Percentiles rank a stretch among this genome's conserved stretches.
These are phyloP conservation scores for Propithecus perrieri DNA, from an alignment of 2,797 vertebrate genomes.

Conservation along the genomic window DNA sequence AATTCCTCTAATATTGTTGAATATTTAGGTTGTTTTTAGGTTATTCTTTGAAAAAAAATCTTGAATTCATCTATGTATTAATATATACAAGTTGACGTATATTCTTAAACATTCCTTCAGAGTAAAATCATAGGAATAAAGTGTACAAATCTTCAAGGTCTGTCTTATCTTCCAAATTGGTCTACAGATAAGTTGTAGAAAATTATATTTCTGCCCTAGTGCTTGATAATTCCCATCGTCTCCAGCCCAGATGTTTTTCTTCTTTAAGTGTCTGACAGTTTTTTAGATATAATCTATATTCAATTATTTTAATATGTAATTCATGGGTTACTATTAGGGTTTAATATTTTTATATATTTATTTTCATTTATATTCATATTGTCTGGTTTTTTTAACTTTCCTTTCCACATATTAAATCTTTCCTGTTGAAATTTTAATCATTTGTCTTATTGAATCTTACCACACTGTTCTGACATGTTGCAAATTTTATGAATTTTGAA, in stretches of 20 bases:
- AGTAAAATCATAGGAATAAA: neutral
- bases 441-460: neutral
- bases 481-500: neutral
- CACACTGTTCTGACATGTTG: neutral
- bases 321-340: neutral
- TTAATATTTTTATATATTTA: neutral
- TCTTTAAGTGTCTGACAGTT: neutral
- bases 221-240: neutral
- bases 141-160: neutral
- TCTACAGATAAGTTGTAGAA: neutral
- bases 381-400: neutral
- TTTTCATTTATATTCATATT: neutral
- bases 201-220: neutral
- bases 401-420: neutral
- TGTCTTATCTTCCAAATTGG: neutral
- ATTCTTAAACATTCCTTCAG: neutral
- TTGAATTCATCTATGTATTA: neutral
- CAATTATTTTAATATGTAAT: neutral
- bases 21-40: neutral
- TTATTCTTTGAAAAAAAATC: neutral
- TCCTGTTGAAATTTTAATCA: neutral
- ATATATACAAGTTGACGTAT: neutral
- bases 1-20: neutral
- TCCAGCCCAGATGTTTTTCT: neutral
- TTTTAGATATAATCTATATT: neutral